Evolutionary conservation across 2,888 invertebrate species (phyloP).

Genomic region (Ecliptopera silaceata): DNA sequence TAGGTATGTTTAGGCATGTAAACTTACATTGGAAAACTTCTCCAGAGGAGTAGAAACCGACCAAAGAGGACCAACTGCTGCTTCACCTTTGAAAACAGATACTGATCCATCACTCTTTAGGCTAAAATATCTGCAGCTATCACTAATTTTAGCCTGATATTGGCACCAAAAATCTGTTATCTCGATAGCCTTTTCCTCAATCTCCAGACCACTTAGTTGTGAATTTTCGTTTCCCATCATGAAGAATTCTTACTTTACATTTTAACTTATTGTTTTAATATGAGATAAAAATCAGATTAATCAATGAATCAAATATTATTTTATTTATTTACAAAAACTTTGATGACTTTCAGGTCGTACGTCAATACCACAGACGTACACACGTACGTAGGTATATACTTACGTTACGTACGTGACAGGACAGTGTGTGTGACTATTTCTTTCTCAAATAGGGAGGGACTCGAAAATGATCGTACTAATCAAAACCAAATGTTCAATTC

Average conservation of each 20-base stretch:
- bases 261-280: background rate
- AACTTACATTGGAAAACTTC: slow-evolving; percentile 88
- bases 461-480: too few species aligned
- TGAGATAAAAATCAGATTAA: too few species aligned
- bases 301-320: too few species aligned
- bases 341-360: too few species aligned
- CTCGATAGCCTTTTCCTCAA: slow-evolving; percentile 89
- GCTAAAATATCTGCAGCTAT: slow-evolving; percentile 79
- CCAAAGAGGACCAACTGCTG: slow-evolving; percentile 86
- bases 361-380: too few species aligned
- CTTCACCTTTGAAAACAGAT: slow-evolving; percentile 90
- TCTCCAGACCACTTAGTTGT: slow-evolving; percentile 87
- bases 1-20: background rate
- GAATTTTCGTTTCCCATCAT: slow-evolving; percentile 92
- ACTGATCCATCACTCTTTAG: slow-evolving; percentile 83
- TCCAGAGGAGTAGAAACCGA: slow-evolving; percentile 86
- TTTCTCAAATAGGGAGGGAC: too few species aligned
- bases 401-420: too few species aligned
- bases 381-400: too few species aligned
- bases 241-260: slow-evolving; percentile 24
- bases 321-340: background rate
- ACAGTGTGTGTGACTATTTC: too few species aligned
- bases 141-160: slow-evolving; percentile 84
- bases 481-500: too few species aligned
- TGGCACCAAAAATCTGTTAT: slow-evolving; percentile 91